Evolutionary conservation across 2,888 invertebrate genomes (phyloP).

Genomic region (Coenonympha arcania): DNA sequence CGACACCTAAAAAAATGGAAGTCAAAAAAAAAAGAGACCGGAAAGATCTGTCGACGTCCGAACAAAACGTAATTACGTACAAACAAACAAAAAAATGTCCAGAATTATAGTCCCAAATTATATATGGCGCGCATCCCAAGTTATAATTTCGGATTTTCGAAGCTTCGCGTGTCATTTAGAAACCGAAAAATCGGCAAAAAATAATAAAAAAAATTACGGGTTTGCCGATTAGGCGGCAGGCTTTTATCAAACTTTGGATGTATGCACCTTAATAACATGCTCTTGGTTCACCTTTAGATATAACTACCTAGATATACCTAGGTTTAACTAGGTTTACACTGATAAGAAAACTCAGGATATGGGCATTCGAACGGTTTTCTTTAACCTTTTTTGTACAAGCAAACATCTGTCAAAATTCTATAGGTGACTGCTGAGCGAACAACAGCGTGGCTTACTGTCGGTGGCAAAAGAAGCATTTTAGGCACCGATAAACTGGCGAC

Average conservation of each 20-base stretch:
- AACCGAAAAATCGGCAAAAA: conserved; percentile 27
- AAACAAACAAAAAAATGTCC: conserved; percentile 44
- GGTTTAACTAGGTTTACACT: no score
- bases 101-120: conserved; percentile 63
- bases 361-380: no score
- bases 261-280: conserved; percentile 17
- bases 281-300: conserved; percentile 10
- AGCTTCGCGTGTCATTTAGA: conserved; percentile 46
- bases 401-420: no score
- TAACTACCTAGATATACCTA: not conserved
- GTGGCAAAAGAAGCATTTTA: no score
- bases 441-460: no score
- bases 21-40: conserved; percentile 27
- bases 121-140: conserved; percentile 42
- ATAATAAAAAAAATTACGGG: conserved; percentile 11
- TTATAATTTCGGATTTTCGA: conserved; percentile 38
- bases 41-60: conserved; percentile 31
- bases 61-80: conserved; percentile 45
- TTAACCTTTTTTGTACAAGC: no score
- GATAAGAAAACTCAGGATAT: no score
- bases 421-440: no score
- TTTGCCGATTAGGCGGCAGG: conserved; percentile 30
- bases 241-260: conserved; percentile 32
- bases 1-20: conserved; percentile 23
- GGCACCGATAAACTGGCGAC: no score